These are phyloP conservation scores for Argyrosomus japonicus DNA, from an alignment of 2,113 vertebrate species.

Conservation along the genomic window DNA sequence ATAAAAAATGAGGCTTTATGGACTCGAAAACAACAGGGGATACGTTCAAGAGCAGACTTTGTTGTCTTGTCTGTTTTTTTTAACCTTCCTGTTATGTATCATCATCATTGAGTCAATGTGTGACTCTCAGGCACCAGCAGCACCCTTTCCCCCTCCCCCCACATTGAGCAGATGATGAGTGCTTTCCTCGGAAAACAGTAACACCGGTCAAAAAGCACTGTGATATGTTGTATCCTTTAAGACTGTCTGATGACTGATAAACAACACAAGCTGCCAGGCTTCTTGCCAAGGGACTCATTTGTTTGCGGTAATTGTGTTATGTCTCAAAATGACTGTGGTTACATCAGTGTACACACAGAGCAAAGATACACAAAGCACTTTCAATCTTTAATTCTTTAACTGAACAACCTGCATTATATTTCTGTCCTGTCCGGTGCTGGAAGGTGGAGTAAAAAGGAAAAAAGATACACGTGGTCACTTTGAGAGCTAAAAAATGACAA, in stretches of 20 bases:
- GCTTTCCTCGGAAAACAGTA: conserved; percentile 11
- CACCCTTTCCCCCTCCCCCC: too few relatives aligned
- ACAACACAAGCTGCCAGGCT: too few relatives aligned
- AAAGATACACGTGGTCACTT: too few relatives aligned
- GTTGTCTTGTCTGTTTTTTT: neutral
- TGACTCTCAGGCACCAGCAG: neutral
- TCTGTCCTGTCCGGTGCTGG: neutral
- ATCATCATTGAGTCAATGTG: neutral
- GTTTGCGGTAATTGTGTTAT: neutral
- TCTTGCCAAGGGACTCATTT: neutral
- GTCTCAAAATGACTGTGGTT: neutral
- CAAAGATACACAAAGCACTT: neutral
- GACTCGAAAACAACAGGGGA: neutral
- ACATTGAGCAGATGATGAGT: neutral
- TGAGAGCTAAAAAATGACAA: too few relatives aligned
- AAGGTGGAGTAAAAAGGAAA: neutral
- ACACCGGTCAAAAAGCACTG: neutral
- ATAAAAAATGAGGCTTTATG: neutral
- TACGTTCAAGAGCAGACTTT: neutral
- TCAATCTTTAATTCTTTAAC: neutral
- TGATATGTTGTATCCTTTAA: too few relatives aligned
- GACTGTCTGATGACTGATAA: too few relatives aligned
- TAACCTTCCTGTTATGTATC: neutral
- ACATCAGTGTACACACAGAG: neutral
- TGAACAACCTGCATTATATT: neutral